Evolutionary conservation across 2,797 vertebrate species (phyloP).

Genomic region (Pseudochirops corinnae): DNA sequence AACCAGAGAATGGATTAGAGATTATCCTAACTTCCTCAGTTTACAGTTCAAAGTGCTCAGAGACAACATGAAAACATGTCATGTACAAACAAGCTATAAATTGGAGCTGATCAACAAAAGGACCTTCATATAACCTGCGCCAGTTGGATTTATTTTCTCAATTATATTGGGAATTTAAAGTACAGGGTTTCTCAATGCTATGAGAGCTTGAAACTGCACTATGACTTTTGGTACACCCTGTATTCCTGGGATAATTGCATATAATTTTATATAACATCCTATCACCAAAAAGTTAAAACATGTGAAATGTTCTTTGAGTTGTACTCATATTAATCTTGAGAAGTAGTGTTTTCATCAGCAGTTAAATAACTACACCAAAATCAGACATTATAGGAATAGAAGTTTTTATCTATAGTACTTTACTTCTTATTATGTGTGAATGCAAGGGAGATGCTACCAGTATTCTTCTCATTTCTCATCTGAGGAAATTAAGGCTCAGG

Average conservation of each 20-base stretch:
- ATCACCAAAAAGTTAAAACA: background rate
- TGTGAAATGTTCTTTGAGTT: background rate
- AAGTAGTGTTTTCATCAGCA: background rate
- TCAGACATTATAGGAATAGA: background rate
- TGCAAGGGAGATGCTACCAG: background rate
- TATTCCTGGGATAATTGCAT: background rate
- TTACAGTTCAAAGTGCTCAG: too few relatives aligned
- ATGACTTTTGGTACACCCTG: background rate
- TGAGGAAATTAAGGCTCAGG: too few relatives aligned
- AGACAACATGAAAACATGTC: background rate
- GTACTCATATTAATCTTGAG: slow-evolving; percentile 22
- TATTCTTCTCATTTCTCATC: background rate
- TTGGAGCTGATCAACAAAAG: background rate
- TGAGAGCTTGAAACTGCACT: background rate
- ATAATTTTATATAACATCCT: background rate
- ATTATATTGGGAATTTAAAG: slow-evolving; percentile 25
- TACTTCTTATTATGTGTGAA: background rate
- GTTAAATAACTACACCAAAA: background rate
- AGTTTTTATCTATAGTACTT: background rate
- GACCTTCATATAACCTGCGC: too few relatives aligned
- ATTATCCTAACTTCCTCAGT: too few relatives aligned
- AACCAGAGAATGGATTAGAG: too few relatives aligned
- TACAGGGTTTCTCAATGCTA: background rate
- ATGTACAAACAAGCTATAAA: background rate
- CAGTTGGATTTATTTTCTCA: background rate